Percentiles rank a stretch among this genome's conserved stretches.
Conservation (phyloP, 2,797 vertebrate genomes). For the Lycodopsis pacificus region DNA sequence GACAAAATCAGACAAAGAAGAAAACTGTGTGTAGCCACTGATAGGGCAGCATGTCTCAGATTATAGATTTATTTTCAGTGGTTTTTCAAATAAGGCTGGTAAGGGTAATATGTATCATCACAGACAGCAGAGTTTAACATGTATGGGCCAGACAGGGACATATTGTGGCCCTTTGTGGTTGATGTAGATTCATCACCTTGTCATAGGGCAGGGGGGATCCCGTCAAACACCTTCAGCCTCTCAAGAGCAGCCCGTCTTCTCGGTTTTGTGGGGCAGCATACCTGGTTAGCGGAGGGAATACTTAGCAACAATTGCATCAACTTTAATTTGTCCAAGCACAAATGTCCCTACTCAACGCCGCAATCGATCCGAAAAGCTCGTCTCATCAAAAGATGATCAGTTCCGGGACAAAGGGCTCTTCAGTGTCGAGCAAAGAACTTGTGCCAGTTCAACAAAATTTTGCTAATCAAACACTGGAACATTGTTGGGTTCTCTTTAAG, state of each 20-base stretch:
- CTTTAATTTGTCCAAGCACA: conserved; percentile 17
- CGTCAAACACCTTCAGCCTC: conserved; percentile 95
- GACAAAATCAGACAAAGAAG: conserved; percentile 43
- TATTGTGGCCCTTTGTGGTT: not conserved
- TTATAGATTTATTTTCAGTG: conserved; percentile 60
- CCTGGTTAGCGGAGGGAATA: conserved; percentile 75
- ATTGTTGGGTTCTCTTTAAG: not conserved
- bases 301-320: not conserved
- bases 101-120: conserved; percentile 78
- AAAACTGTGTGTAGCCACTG: not conserved
- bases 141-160: not conserved
- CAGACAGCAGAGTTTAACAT: conserved; percentile 58
- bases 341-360: conserved; percentile 76
- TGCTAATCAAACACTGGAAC: not conserved
- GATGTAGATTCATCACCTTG: conserved; percentile 83
- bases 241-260: conserved; percentile 94
- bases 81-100: conserved; percentile 88
- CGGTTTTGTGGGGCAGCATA: conserved; percentile 97
- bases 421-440: conserved; percentile 70
- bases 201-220: conserved; percentile 86
- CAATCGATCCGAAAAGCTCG: conserved; percentile 83
- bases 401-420: conserved; percentile 77
- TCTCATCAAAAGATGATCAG: conserved; percentile 84
- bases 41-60: conserved; percentile 68
- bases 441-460: conserved; percentile 9